Conservation (phyloP, 1,140 invertebrate genomes). For the Diuraphis noxia region DNA sequence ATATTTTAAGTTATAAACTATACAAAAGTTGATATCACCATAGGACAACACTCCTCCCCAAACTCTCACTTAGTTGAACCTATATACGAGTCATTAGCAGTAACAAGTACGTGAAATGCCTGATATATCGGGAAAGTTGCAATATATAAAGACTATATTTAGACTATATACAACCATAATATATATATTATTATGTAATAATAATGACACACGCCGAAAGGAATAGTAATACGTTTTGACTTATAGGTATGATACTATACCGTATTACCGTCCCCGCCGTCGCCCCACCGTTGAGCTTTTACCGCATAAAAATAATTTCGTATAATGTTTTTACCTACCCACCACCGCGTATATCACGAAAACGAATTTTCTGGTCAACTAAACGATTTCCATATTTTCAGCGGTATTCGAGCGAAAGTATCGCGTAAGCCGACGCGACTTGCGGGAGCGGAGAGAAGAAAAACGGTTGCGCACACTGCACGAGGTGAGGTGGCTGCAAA, state of each 20-base stretch:
- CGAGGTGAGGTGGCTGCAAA: background rate
- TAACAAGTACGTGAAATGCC: too few relatives aligned
- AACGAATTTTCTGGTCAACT: conserved; percentile 53
- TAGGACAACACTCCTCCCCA: too few relatives aligned
- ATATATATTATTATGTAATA: background rate
- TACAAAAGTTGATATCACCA: too few relatives aligned
- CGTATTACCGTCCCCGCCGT: background rate
- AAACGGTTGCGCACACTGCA: background rate
- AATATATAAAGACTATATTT: too few relatives aligned
- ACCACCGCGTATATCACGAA: conserved; percentile 13
- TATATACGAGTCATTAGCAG: too few relatives aligned
- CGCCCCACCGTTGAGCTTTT: background rate
- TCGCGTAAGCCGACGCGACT: conserved; percentile 29
- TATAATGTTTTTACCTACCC: background rate
- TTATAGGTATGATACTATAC: too few relatives aligned
- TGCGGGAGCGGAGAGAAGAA: background rate
- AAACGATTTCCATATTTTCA: conserved; percentile 53
- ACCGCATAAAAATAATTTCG: conserved; percentile 19
- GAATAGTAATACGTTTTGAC: background rate
- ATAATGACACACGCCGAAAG: background rate
- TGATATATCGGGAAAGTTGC: too few relatives aligned
- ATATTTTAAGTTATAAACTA: too few relatives aligned
- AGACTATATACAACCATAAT: background rate
- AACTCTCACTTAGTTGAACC: too few relatives aligned
- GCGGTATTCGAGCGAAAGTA: conserved; percentile 48